A percentile compares a stretch with the other conserved stretches of the same genome.
phyloP scores from a whole-genome alignment of 2,888 invertebrate species.

The Petrophora chlorosata region DNA sequence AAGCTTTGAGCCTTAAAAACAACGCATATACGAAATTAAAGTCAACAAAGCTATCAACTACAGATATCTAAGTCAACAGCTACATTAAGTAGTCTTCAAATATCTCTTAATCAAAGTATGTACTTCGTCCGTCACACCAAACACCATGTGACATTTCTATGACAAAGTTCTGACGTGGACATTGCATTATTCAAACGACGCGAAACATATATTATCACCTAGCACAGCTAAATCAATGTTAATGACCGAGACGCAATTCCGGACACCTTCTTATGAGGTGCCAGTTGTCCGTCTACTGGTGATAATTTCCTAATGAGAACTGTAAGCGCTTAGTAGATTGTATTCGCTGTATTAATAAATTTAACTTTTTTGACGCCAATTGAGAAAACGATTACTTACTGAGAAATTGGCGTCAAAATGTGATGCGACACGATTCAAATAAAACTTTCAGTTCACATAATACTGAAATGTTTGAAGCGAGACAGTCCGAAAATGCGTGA shows the following conservation, averaged over 20 bases:
- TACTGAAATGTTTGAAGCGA: not conserved
- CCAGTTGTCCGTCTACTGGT: constrained; percentile 14
- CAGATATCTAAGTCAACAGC: no score
- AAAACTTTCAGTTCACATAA: not conserved
- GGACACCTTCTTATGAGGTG: constrained; percentile 15
- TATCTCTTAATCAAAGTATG: not conserved
- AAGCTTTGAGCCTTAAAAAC: no score
- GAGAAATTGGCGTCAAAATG: no score
- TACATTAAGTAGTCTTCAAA: not conserved
- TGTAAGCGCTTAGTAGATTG: no score
- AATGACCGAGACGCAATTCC: constrained; percentile 42
- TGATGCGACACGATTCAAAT: no score
- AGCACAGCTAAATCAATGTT: constrained; percentile 51
- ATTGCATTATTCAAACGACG: constrained; percentile 30
- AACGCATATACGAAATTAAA: no score
- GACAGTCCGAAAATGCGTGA: not conserved
- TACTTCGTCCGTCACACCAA: constrained; percentile 22
- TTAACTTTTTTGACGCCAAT: no score
- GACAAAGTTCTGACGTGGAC: not conserved
- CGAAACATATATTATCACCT: constrained; percentile 51
- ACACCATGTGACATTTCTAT: constrained; percentile 11
- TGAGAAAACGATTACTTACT: no score
- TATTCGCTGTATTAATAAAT: no score
- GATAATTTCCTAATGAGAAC: constrained; percentile 17
- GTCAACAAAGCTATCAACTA: no score